Evolutionary conservation across 2,888 invertebrate genomes (phyloP).

Genomic region (Heliconius hortense): DNA sequence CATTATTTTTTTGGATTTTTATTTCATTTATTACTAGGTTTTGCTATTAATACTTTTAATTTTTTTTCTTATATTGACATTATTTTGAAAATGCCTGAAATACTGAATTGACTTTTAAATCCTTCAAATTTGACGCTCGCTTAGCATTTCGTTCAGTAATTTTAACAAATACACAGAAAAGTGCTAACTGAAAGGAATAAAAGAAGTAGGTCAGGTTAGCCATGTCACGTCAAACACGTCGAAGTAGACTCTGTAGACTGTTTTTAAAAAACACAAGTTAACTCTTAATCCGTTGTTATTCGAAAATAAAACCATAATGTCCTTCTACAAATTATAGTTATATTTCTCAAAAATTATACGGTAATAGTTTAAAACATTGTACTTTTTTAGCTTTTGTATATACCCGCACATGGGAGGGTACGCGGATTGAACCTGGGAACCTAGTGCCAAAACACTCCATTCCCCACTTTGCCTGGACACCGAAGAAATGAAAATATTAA

Average conservation of each 20-base stretch:
- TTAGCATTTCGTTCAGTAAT: background rate
- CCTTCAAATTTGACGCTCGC: background rate
- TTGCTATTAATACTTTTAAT: background rate
- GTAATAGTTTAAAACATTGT: background rate
- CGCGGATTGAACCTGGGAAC: no score
- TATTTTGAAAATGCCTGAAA: background rate
- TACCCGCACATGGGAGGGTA: no score
- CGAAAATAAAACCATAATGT: background rate
- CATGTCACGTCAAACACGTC: conserved; percentile 15
- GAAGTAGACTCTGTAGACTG: background rate
- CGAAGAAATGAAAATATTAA: no score
- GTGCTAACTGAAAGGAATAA: background rate
- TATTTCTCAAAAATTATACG: background rate
- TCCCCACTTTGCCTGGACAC: no score
- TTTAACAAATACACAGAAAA: background rate
- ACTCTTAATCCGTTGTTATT: conserved; percentile 2
- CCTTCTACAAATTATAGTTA: background rate
- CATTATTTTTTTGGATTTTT: background rate
- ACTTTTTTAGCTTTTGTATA: no score
- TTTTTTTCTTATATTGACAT: background rate
- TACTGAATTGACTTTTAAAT: background rate
- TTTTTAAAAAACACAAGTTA: background rate
- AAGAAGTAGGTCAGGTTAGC: conserved; percentile 13
- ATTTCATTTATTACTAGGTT: background rate
- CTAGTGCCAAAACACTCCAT: no score